phyloP scores from a whole-genome alignment of 2,797 vertebrate genomes.

The Tangara arthus region DNA sequence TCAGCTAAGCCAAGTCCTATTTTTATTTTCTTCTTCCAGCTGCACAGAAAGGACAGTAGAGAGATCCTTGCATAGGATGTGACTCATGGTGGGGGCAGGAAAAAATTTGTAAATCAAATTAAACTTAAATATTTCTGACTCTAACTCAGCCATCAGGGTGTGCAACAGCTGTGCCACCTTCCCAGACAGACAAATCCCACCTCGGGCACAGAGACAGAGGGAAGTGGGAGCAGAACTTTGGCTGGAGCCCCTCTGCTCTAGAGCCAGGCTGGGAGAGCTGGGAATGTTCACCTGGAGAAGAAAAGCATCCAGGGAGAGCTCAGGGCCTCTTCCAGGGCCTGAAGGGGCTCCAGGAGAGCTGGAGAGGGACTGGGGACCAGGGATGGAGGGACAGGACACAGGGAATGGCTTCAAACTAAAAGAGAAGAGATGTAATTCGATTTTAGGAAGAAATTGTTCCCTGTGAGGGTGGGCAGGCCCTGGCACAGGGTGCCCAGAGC shows the following conservation, averaged over 20 bases:
- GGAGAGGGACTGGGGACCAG: background rate
- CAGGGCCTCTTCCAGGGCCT: rapidly evolving
- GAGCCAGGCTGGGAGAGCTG: background rate
- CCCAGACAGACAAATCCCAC: background rate
- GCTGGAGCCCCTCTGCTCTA: background rate
- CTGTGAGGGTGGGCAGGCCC: rapidly evolving
- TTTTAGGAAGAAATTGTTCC: background rate
- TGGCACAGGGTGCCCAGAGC: rapidly evolving
- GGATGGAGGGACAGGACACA: background rate
- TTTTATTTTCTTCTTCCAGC: background rate
- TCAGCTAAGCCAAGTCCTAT: background rate
- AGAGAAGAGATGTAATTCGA: background rate
- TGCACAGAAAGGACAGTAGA: background rate
- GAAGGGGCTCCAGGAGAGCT: background rate
- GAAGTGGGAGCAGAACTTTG: background rate
- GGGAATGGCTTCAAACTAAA: background rate
- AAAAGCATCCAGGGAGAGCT: background rate
- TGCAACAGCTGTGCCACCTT: background rate
- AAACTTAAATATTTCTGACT: background rate
- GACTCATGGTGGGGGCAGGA: background rate
- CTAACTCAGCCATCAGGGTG: background rate
- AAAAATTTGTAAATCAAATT: background rate
- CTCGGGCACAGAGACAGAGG: rapidly evolving
- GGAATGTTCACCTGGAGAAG: rapidly evolving
- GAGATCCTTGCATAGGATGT: background rate